A percentile compares a stretch with the other conserved stretches of the same genome.
These are phyloP conservation scores for Drosophila ustulata DNA, from an alignment of 2,888 invertebrate species.

Conservation along the genomic window DNA sequence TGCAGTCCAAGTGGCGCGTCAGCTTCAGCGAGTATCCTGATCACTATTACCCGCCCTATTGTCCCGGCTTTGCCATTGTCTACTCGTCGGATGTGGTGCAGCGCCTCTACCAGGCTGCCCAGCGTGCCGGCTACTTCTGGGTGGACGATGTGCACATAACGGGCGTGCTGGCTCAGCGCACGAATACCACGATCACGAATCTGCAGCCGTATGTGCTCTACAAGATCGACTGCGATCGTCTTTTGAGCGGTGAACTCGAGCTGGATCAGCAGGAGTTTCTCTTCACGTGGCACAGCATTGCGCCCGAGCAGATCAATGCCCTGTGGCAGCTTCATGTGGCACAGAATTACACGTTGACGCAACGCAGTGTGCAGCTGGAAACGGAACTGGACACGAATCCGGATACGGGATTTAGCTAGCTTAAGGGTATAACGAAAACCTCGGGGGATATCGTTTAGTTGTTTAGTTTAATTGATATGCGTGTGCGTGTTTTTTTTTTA, in stretches of 20 bases:
- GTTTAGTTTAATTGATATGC: conserved; percentile 1
- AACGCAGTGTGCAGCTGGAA: conserved; percentile 18
- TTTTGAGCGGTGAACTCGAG: conserved; percentile 73
- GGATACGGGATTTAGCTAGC: conserved; percentile 60
- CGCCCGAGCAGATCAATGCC: conserved; percentile 84
- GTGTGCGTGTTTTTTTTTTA: conserved; percentile 8
- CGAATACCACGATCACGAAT: conserved; percentile 86
- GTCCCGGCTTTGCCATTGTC: conserved; percentile 90
- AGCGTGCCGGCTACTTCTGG: conserved; percentile 90
- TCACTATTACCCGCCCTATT: conserved; percentile 90
- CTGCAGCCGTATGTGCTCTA: conserved; percentile 74
- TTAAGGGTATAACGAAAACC: conserved; percentile 25
- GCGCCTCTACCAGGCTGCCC: conserved; percentile 87
- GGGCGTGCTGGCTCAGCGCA: conserved; percentile 87
- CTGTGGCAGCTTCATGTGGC: conserved; percentile 83
- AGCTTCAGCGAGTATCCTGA: conserved; percentile 88
- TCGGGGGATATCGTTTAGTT: not conserved
- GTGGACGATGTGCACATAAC: conserved; percentile 93
- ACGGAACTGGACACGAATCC: conserved; percentile 11
- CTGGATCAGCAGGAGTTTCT: conserved; percentile 79
- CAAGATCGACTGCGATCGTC: conserved; percentile 52
- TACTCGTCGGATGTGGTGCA: conserved; percentile 88
- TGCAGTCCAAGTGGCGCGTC: conserved; percentile 91
- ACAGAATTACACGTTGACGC: conserved; percentile 48
- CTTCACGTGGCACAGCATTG: conserved; percentile 84